Conservation (phyloP, 2,113 vertebrate genomes). For the Esox niger region DNA sequence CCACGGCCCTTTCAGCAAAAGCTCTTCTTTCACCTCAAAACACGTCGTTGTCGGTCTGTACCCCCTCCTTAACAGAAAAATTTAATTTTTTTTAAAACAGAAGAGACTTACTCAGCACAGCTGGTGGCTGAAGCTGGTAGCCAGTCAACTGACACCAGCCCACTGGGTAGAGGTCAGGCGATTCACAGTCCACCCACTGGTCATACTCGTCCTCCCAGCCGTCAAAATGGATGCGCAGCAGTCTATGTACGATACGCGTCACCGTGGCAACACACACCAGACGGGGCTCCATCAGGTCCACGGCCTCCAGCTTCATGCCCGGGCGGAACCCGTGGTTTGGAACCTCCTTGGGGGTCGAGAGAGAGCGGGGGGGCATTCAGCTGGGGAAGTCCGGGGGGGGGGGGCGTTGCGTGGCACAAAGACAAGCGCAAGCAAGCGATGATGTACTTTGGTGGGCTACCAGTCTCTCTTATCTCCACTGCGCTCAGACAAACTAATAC, state of each 20-base stretch:
- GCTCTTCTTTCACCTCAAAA: too few species aligned
- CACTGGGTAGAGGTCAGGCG: constrained; percentile 92
- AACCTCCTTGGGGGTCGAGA: constrained; percentile 77
- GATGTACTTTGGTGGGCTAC: too few species aligned
- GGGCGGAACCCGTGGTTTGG: constrained; percentile 92
- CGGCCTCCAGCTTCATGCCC: constrained; percentile 95
- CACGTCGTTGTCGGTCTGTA: too few species aligned
- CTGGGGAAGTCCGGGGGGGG: neutral
- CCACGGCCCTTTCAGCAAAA: too few species aligned
- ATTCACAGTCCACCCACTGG: constrained; percentile 96
- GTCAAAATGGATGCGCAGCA: constrained; percentile 93
- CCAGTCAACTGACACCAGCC: constrained; percentile 96
- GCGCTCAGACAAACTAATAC: too few species aligned
- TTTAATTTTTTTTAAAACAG: too few species aligned
- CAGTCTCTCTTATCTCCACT: too few species aligned
- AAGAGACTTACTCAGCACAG: constrained; percentile 79
- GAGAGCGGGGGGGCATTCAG: neutral
- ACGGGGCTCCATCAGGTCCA: constrained; percentile 95
- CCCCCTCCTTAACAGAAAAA: too few species aligned
- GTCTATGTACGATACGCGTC: constrained; percentile 89
- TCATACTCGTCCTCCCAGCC: constrained; percentile 97
- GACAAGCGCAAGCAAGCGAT: neutral
- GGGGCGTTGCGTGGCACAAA: neutral
- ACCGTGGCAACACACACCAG: constrained; percentile 96
- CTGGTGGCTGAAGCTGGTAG: constrained; percentile 92